Base-by-base conservation (phyloP, 2,888 invertebrate species). In the Boloria selene region DNA sequence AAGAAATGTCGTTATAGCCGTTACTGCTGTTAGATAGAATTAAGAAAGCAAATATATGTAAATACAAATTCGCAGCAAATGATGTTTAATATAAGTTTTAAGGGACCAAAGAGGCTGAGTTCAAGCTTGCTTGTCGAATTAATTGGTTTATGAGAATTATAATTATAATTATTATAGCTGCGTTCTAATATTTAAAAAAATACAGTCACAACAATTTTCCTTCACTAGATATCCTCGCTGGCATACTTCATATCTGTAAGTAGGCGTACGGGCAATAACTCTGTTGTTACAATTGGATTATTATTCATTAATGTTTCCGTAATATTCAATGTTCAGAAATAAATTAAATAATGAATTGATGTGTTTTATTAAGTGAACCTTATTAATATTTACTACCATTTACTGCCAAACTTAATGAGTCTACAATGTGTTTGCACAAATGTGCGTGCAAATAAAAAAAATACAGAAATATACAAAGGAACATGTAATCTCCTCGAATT, bases 21-120 rank as follows among this genome's bases (percentile, higher is more conserved):
- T 91, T 13, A 87, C 91, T 42, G 91, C 91, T 59, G 87, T 91
- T 26, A 92, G 91, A 90, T 92, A 91, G 83, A 65, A 31, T 52
- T 45, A 51, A 58, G 5, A 47, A 45, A 58, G 44, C 13, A 59
- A 6, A 13, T 18, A 18, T 18, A 58, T 22, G 16, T 16, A 38
- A 17, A 45, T 17, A 38, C 38, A 59, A 56, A 64, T 64, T 58
- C 49, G 31, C 49, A 49, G 31, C 16, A 59, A 31, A 59, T 64
- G 31, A 80, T 80, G 82, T 83, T 85, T 14, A 47, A 81, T 78
- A 79, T 82, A 83, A 74, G 73, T 74, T 76, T 76, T 45, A 79
- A 77, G 90, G 90, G 90, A 90, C 90, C 90, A 89, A 88, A 79
- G 74, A 77, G 77, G 75, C 75, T 77, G 79, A 78, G 79, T 75